Conservation (phyloP, 2,113 vertebrate genomes). For the Struthio camelus region DNA sequence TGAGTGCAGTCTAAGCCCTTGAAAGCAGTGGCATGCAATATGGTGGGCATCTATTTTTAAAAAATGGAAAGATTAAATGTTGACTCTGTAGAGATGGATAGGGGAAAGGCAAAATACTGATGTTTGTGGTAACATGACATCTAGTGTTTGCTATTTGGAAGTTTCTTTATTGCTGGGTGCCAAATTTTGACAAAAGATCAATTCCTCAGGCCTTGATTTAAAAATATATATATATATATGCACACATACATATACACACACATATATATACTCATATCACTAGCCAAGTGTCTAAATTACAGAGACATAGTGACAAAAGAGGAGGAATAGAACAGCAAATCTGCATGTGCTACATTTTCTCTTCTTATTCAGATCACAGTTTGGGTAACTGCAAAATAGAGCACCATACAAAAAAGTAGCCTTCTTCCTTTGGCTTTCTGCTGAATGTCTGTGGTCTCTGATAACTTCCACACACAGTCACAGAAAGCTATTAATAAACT, state of each 20-base stretch:
- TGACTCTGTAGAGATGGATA: not conserved
- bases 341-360: not conserved
- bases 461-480: not conserved
- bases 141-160: slow-evolving; percentile 52
- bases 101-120: not conserved
- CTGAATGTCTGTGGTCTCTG: not conserved
- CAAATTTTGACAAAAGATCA: not conserved
- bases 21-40: not conserved
- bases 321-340: not conserved
- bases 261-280: not conserved
- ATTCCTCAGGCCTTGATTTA: not conserved
- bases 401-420: not conserved
- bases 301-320: not conserved
- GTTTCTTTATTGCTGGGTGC: not conserved
- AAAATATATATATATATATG: not conserved
- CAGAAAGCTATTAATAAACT: not conserved
- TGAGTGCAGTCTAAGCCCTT: not conserved
- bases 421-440: not conserved
- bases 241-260: not conserved
- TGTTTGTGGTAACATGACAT: slow-evolving; percentile 43
- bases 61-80: not conserved
- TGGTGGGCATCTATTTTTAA: not conserved
- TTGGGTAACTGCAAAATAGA: not conserved
- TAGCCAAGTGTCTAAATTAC: not conserved
- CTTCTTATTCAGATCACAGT: not conserved